These are phyloP conservation scores for Thymelicus acteon DNA, from an alignment of 2,888 invertebrate species.

Conservation along the genomic window DNA sequence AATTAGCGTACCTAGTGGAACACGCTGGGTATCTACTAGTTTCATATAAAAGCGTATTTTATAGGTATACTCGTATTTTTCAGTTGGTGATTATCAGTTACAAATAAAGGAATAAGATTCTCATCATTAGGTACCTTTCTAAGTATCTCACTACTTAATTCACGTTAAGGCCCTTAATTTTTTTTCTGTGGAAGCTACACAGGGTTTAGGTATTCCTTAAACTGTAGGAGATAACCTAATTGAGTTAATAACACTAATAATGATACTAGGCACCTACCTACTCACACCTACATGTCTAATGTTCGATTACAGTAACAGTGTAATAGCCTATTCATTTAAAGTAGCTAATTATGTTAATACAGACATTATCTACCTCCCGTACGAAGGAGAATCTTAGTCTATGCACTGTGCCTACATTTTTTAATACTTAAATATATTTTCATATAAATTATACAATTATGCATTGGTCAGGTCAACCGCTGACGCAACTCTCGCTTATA, in stretches of 20 bases:
- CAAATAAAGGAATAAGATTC: no score
- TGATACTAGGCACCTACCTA: not conserved
- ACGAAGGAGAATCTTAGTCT: not conserved
- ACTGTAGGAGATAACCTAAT: not conserved
- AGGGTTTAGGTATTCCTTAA: not conserved
- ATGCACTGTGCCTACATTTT: not conserved
- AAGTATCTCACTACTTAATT: no score
- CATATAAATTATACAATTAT: constrained; percentile 41
- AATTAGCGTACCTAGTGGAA: no score
- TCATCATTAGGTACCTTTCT: no score
- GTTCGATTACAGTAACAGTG: not conserved
- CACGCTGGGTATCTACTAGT: no score
- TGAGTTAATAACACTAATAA: not conserved
- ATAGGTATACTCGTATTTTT: no score
- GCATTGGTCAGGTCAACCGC: constrained; percentile 43
- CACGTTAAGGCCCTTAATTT: no score
- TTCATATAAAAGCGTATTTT: no score
- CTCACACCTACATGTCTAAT: not conserved
- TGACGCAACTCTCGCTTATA: constrained; percentile 48
- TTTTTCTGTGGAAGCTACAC: no score
- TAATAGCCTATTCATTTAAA: constrained; percentile 11
- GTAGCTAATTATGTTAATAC: constrained; percentile 12
- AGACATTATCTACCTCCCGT: not conserved
- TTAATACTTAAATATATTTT: not conserved
- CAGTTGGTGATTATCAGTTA: no score